phyloP scores from a whole-genome alignment of 2,888 invertebrate species.

The Megalurothrips usitatus region DNA sequence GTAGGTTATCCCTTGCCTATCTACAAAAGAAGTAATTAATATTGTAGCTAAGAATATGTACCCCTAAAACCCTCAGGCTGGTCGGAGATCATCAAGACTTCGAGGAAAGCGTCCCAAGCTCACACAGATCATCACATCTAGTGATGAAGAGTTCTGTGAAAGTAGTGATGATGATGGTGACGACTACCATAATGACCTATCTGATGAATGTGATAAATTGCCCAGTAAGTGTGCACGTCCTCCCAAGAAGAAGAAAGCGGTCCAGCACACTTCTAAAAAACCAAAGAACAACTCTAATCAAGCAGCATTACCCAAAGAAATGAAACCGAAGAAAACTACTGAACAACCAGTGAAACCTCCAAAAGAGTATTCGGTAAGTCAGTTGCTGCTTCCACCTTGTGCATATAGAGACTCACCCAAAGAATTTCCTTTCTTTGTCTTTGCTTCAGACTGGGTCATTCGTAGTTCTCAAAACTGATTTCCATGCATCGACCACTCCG shows the following conservation, averaged over 20 bases:
- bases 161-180: neutral
- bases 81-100: neutral
- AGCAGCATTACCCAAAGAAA: neutral
- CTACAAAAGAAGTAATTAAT: neutral
- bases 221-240: neutral
- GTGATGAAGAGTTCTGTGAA: neutral
- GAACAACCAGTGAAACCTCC: neutral
- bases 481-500: conserved; percentile 57
- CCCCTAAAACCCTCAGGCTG: neutral
- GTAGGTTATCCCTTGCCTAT: neutral
- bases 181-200: neutral
- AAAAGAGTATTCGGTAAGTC: neutral
- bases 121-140: neutral
- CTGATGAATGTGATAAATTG: neutral
- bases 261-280: neutral
- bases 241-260: neutral
- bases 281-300: neutral
- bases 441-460: conserved; percentile 58
- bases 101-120: neutral
- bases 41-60: neutral
- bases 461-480: conserved; percentile 60
- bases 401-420: too few species aligned
- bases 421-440: neutral
- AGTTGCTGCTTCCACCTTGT: too few species aligned
- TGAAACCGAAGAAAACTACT: neutral